phyloP scores from a whole-genome alignment of 35 echinoderm and acorn worm genomes.

The Chiridota heheva region DNA sequence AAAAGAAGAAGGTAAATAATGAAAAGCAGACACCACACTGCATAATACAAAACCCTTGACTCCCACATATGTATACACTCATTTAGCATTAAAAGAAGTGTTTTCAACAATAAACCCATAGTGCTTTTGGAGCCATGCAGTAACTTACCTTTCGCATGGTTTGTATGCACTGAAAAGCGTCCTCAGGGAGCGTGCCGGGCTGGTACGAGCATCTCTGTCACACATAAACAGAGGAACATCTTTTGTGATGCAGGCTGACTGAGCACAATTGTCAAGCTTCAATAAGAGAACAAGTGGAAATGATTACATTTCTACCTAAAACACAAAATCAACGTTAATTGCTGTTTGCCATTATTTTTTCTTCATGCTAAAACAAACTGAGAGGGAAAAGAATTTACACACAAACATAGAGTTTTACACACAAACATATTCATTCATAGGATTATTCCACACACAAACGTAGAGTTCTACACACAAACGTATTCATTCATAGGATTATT shows the following conservation, averaged over 20 bases:
- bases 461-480: too few species aligned
- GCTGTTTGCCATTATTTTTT: too few species aligned
- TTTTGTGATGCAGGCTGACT: constrained; percentile 96
- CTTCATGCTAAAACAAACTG: too few species aligned
- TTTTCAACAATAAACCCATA: background rate
- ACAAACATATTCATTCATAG: background rate
- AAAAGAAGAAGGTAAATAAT: too few species aligned
- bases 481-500: too few species aligned
- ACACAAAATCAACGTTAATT: too few species aligned
- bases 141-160: constrained; percentile 72
- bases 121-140: too few species aligned
- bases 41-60: background rate
- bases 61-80: too few species aligned
- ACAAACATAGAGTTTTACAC: background rate
- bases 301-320: too few species aligned
- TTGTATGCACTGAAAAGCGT: constrained; percentile 90
- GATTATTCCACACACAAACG: too few species aligned
- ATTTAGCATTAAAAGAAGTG: background rate
- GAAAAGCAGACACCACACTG: too few species aligned
- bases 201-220: constrained; percentile 91
- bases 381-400: constrained; percentile 1
- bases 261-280: constrained; percentile 85
- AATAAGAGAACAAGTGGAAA: background rate
- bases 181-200: constrained; percentile 71
- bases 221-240: constrained; percentile 90